Evolutionary conservation across 2,797 vertebrate genomes (phyloP).

Genomic region (Buceros bicornis): DNA sequence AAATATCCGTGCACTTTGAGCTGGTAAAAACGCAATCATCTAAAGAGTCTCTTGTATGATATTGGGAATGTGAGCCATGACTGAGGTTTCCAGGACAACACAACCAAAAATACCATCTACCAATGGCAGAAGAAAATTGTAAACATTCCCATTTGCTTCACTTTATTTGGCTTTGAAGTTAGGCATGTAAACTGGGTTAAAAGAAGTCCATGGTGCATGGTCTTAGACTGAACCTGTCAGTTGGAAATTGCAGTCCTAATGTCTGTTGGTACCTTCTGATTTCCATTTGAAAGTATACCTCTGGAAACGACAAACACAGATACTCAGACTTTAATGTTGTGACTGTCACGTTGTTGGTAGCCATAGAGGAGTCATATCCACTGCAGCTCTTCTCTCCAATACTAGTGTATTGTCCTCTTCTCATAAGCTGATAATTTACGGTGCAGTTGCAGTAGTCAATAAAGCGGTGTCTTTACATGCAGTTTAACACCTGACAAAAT

Average conservation of each 20-base stretch:
- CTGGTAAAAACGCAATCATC: not conserved
- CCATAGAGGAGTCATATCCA: not conserved
- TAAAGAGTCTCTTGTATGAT: not conserved
- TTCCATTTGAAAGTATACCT: not conserved
- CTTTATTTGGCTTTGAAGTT: not conserved
- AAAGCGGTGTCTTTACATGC: not conserved
- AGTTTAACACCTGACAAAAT: slow-evolving; percentile 69
- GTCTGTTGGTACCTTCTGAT: not conserved
- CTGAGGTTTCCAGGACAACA: slow-evolving; percentile 14
- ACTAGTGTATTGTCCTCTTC: slow-evolving; percentile 10
- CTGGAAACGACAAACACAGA: not conserved
- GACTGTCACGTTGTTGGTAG: not conserved
- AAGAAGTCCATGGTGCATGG: not conserved
- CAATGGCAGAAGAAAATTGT: not conserved
- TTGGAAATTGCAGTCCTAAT: not conserved
- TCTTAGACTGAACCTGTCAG: not conserved
- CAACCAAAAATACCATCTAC: not conserved
- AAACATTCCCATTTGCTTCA: not conserved
- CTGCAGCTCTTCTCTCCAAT: not conserved
- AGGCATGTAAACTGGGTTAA: not conserved
- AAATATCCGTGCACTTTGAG: not conserved
- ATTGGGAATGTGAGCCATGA: not conserved
- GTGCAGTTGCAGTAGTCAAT: slow-evolving; percentile 22
- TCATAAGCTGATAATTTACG: slow-evolving; percentile 7
- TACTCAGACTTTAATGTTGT: not conserved